Evolutionary conservation across 2,113 vertebrate genomes (phyloP), one percentile per base, ranked within the genome.

Genomic region (Neotragus moschatus): DNA sequence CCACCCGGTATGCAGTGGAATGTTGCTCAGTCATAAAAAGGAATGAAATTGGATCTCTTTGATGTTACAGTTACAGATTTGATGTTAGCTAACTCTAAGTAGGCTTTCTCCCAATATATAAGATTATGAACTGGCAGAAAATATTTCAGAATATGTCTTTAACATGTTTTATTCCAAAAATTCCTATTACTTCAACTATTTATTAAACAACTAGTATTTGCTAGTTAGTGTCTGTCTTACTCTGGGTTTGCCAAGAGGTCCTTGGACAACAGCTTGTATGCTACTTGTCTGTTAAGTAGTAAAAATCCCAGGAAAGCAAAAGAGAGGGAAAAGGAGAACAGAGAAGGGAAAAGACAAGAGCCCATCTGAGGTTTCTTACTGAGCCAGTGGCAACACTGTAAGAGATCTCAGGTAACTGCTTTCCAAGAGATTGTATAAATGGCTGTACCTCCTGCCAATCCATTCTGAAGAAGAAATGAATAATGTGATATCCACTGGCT

Each of bases 301-400:
- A 5, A 0, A 70, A 55, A 47, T 66, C 33, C 30, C 9, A 25
- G 30, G 26, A 82, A 90, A 16, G 30, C 60, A 60, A 84, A 79
- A 56, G 33, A 39, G 23, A 90, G 1, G 14, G 6, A 21, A 86
- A 88, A 92, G 9, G 11, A 73, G 51, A 87, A 19, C 3, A 82
- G 15, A 26, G 43, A 10, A 8, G 2, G 23, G 9, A 26, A 4
- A 82, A 70, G 53, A 36, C 36, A 84, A 49, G 7, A 80, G 7
- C 0, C 45, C 2, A 0, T 30, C 1, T 6, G 16, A 90, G 4
- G 2, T 2, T 53, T 85, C 60, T 55, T 51, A n/a, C 9, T 17
- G 26, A 55, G 15, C 36, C 30, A 15, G 26, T 36, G 33, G 26
- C 25, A 30, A 45, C 36, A 6, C 28, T 60, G 36, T 30, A 60